Evolutionary conservation across 2,888 invertebrate species (phyloP).

Genomic region (Agrilus mali): DNA sequence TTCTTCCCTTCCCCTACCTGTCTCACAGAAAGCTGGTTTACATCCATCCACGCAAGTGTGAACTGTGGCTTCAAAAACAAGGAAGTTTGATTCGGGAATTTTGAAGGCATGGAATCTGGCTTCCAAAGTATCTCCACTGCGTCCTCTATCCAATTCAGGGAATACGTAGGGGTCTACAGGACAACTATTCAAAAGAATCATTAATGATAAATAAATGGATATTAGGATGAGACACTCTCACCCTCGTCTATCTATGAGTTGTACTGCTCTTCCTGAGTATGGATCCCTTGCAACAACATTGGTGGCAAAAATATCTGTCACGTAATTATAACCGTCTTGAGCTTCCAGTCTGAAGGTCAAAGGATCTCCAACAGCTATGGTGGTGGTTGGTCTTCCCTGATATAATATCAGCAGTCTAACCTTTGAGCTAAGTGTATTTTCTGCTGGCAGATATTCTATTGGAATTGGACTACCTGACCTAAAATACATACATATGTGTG

Average conservation of each 20-base stretch:
- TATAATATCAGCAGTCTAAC: constrained; percentile 76
- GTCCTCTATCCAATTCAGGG: constrained; percentile 75
- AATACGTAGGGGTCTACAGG: constrained; percentile 87
- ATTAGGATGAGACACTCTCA: constrained; percentile 34
- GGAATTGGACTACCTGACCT: constrained; percentile 87
- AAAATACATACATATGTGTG: constrained; percentile 25
- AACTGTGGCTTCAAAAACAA: constrained; percentile 87
- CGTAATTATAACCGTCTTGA: constrained; percentile 79
- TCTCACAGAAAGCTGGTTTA: constrained; percentile 78
- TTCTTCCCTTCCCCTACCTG: constrained; percentile 65
- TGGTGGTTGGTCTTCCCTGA: constrained; percentile 83
- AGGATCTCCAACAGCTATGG: constrained; percentile 87
- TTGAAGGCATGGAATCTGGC: constrained; percentile 89
- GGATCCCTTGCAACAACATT: constrained; percentile 89
- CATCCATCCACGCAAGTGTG: constrained; percentile 81
- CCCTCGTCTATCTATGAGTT: constrained; percentile 82
- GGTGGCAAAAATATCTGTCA: constrained; percentile 82
- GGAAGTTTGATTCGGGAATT: constrained; percentile 86
- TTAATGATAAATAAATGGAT: background rate
- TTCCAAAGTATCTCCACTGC: constrained; percentile 77
- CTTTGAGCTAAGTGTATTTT: constrained; percentile 80
- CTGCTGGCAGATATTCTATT: constrained; percentile 83
- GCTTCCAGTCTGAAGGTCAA: constrained; percentile 80
- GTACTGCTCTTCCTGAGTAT: constrained; percentile 80
- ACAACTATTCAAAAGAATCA: constrained; percentile 45